Conservation (phyloP, 1,140 invertebrate genomes). For the Euura lappo region DNA sequence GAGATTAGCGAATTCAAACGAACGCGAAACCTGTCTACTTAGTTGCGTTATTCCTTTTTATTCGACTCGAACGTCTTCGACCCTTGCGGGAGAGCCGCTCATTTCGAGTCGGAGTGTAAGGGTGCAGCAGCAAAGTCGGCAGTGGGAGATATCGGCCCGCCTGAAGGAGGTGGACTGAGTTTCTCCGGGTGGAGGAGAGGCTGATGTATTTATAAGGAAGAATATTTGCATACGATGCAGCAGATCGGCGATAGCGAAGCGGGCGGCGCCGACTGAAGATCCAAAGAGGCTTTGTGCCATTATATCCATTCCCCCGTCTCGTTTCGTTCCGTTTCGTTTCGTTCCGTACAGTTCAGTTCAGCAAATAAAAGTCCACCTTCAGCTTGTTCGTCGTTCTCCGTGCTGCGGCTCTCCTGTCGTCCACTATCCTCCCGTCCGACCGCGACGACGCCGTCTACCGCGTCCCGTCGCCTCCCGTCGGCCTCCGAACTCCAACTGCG, state of each 20-base stretch:
- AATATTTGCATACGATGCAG: constrained; percentile 62
- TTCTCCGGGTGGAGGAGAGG: constrained; percentile 25
- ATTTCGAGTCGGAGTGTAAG: constrained; percentile 20
- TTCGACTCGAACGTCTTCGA: too few species aligned
- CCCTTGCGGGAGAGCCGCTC: constrained; percentile 6
- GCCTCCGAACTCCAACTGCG: not conserved
- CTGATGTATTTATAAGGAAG: constrained; percentile 63
- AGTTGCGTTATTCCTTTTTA: constrained; percentile 19
- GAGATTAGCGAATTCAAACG: not conserved
- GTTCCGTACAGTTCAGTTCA: not conserved
- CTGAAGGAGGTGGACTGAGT: not conserved
- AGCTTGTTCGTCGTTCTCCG: constrained; percentile 29
- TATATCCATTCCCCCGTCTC: constrained; percentile 45
- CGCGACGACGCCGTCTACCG: too few species aligned
- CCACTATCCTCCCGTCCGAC: constrained; percentile 2
- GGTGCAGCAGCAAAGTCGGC: constrained; percentile 31
- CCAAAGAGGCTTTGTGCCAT: constrained; percentile 62
- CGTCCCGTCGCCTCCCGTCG: not conserved
- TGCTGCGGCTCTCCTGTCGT: constrained; percentile 6
- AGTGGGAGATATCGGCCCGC: constrained; percentile 41
- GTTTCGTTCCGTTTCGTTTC: constrained; percentile 22
- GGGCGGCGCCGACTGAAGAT: constrained; percentile 52
- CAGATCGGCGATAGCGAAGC: constrained; percentile 58
- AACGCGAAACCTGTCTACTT: not conserved
- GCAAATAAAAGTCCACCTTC: constrained; percentile 38